Percentiles rank a stretch among this genome's conserved stretches.
Evolutionary conservation across 2,888 invertebrate species (phyloP).

Genomic region (Mystacides longicornis): DNA sequence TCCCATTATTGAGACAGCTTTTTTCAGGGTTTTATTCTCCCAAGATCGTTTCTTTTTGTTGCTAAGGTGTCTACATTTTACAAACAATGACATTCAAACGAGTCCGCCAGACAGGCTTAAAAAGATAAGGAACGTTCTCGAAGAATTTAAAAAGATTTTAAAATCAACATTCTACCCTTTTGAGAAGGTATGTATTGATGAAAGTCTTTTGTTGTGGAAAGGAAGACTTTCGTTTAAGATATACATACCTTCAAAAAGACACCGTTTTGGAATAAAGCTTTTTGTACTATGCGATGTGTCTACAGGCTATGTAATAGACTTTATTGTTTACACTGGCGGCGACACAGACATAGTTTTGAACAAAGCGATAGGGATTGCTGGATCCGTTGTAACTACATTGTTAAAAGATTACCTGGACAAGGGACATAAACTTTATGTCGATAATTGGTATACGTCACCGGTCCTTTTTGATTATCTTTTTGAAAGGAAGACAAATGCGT

Average conservation of each 20-base stretch:
- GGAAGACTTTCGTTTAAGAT: slow-evolving; percentile 3
- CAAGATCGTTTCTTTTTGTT: not conserved
- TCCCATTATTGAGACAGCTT: not conserved
- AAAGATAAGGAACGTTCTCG: no score
- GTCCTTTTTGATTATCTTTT: slow-evolving; percentile 3
- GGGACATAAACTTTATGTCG: slow-evolving; percentile 5
- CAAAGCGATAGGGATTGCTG: slow-evolving; percentile 5
- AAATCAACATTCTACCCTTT: no score
- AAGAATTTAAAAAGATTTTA: no score
- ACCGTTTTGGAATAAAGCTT: slow-evolving; percentile 8
- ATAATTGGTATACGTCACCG: slow-evolving; percentile 13
- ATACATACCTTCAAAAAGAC: slow-evolving; percentile 7
- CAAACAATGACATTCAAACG: not conserved
- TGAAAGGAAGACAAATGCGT: slow-evolving; percentile 7
- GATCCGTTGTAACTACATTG: slow-evolving; percentile 7
- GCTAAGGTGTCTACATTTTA: not conserved
- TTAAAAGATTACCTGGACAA: slow-evolving; percentile 10
- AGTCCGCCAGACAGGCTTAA: no score
- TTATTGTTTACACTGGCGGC: slow-evolving; percentile 7
- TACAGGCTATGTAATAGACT: slow-evolving; percentile 4
- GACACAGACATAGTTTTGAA: not conserved
- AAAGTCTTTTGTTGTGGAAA: not conserved
- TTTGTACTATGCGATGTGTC: slow-evolving; percentile 6
- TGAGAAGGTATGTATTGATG: slow-evolving; percentile 1
- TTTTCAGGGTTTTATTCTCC: not conserved